These are phyloP conservation scores for Oegoconia quadripuncta DNA, from an alignment of 2,888 invertebrate species.

Conservation along the genomic window DNA sequence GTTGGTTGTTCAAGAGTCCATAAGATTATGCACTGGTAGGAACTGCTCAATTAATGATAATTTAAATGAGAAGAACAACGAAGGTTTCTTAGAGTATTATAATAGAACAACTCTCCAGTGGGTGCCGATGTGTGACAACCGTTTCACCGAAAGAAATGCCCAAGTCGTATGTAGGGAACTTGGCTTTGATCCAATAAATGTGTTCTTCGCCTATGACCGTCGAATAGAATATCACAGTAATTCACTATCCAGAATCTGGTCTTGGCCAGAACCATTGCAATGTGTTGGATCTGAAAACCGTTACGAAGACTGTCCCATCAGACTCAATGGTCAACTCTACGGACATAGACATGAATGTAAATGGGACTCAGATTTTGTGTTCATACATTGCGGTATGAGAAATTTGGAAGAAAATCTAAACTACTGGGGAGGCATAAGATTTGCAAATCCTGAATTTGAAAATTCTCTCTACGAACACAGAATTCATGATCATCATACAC, in stretches of 20 bases:
- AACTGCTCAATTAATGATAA: constrained; percentile 82
- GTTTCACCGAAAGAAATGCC: constrained; percentile 97
- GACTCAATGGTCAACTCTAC: constrained; percentile 93
- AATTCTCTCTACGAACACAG: constrained; percentile 89
- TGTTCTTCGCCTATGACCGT: constrained; percentile 91
- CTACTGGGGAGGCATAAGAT: constrained; percentile 98
- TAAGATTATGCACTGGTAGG: constrained; percentile 87
- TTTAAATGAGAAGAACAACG: constrained; percentile 72
- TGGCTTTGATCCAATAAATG: constrained; percentile 92
- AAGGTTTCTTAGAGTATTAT: constrained; percentile 96
- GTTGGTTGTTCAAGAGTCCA: constrained; percentile 79
- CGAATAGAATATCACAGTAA: constrained; percentile 94
- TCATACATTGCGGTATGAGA: constrained; percentile 91
- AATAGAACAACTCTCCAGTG: constrained; percentile 97
- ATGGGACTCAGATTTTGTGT: constrained; percentile 95
- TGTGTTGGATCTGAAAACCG: constrained; percentile 87
- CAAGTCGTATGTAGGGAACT: constrained; percentile 97
- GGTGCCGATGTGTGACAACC: constrained; percentile 96
- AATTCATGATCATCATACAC: constrained; percentile 89
- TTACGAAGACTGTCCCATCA: constrained; percentile 90
- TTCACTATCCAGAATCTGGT: constrained; percentile 91
- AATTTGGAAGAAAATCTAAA: constrained; percentile 82
- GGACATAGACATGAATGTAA: constrained; percentile 91
- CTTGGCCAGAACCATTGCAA: constrained; percentile 96
- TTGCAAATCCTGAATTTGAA: constrained; percentile 94